Evolutionary conservation across 2,888 invertebrate species (phyloP).

Genomic region (Caenorhabditis sp.): DNA sequence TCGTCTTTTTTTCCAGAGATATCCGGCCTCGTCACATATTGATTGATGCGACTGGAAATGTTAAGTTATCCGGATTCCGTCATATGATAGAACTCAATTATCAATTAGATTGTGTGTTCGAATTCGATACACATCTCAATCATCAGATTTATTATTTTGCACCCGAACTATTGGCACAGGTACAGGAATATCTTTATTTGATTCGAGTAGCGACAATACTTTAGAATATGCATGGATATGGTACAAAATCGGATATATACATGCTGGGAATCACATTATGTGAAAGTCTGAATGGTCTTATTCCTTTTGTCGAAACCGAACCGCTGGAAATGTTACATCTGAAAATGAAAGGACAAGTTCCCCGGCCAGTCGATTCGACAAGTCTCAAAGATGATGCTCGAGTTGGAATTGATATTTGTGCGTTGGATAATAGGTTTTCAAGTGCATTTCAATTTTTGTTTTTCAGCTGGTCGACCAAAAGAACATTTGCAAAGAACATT

Average conservation of each 20-base stretch:
- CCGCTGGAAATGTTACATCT: slow-evolving; percentile 88
- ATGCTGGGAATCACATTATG: slow-evolving; percentile 87
- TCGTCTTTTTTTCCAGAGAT: too few relatives aligned
- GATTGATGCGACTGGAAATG: slow-evolving; percentile 35
- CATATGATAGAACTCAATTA: slow-evolving; percentile 31
- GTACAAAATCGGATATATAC: slow-evolving; percentile 88
- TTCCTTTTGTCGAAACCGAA: slow-evolving; percentile 80
- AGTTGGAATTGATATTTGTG: slow-evolving; percentile 27
- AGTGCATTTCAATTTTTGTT: too few relatives aligned
- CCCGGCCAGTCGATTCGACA: slow-evolving; percentile 24
- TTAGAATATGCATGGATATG: slow-evolving; percentile 85
- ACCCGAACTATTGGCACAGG: slow-evolving; percentile 84
- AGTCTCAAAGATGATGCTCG: slow-evolving; percentile 25
- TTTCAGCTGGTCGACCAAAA: slow-evolving; percentile 14
- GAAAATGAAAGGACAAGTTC: slow-evolving; percentile 31
- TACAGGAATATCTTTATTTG: too few relatives aligned
- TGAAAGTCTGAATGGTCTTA: slow-evolving; percentile 87
- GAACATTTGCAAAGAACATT: slow-evolving; percentile 21
- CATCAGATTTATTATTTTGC: slow-evolving; percentile 87
- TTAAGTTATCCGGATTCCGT: slow-evolving; percentile 49
- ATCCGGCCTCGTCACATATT: slow-evolving; percentile 49
- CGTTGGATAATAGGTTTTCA: slow-evolving; percentile 1
- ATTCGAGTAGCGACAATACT: too few relatives aligned
- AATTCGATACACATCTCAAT: slow-evolving; percentile 80
- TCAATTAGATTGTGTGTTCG: slow-evolving; percentile 73